These are phyloP conservation scores for Chaetura pelagica DNA, from an alignment of 2,113 vertebrate genomes.

Conservation along the genomic window DNA sequence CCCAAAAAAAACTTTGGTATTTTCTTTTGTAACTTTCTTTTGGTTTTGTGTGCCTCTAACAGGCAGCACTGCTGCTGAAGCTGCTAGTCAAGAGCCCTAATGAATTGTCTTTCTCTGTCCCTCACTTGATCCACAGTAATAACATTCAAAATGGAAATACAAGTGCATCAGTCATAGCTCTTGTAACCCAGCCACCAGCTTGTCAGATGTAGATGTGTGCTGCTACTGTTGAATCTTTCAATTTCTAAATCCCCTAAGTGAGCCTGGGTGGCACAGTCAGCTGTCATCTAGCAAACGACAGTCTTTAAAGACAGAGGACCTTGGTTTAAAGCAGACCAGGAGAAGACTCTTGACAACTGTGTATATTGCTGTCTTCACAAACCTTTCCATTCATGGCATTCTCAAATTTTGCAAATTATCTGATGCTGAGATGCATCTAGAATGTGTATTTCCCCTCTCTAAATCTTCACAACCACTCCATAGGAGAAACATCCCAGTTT, in stretches of 20 bases:
- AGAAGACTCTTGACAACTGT: background rate
- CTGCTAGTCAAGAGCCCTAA: background rate
- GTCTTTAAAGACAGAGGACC: background rate
- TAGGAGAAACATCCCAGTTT: background rate
- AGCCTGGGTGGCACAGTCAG: background rate
- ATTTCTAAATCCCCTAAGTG: background rate
- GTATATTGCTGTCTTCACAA: background rate
- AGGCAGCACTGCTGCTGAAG: background rate
- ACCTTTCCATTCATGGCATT: background rate
- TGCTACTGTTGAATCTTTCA: background rate
- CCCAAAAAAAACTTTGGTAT: background rate
- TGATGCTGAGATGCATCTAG: background rate
- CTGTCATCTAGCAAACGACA: background rate
- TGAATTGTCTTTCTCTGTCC: background rate
- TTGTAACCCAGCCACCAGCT: background rate
- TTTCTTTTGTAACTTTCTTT: background rate
- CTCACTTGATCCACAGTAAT: background rate
- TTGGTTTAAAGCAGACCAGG: background rate
- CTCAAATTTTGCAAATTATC: background rate
- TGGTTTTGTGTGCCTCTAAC: background rate
- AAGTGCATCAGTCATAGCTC: slow-evolving; percentile 8
- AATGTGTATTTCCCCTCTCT: background rate
- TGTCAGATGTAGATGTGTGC: background rate
- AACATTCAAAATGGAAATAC: slow-evolving; percentile 10
- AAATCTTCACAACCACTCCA: background rate